Percentiles rank a stretch among this genome's conserved stretches.
phyloP scores from a whole-genome alignment of 1,140 invertebrate species.

The Pogonomyrmex californicus region DNA sequence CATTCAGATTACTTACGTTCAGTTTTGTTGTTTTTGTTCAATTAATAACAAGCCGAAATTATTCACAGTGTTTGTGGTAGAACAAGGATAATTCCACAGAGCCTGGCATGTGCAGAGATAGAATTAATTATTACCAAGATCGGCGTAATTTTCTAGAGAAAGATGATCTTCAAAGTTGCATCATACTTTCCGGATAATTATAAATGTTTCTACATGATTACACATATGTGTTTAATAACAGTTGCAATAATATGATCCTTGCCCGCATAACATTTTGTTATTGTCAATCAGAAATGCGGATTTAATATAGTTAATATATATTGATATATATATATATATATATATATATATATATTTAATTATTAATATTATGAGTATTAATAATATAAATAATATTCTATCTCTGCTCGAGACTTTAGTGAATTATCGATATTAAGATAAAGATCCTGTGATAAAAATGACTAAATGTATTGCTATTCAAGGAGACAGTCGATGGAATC shows the following conservation, averaged over 20 bases:
- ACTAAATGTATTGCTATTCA: slow-evolving; percentile 45
- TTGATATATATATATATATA: not conserved
- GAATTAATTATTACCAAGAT: not conserved
- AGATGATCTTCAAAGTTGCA: not conserved
- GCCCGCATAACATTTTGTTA: not conserved
- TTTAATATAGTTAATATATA: not conserved
- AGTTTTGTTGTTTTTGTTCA: slow-evolving; percentile 23
- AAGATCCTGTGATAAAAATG: slow-evolving; percentile 70
- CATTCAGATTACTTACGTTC: slow-evolving; percentile 30
- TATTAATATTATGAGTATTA: too few relatives aligned
- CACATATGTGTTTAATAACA: slow-evolving; percentile 43
- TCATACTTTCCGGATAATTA: not conserved
- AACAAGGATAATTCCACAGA: not conserved
- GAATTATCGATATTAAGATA: slow-evolving; percentile 42
- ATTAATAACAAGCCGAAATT: slow-evolving; percentile 30
- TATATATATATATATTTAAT: not conserved
- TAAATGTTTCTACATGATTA: slow-evolving; percentile 55
- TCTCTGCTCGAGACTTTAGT: slow-evolving; percentile 11
- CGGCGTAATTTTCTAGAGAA: not conserved
- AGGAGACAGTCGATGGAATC: slow-evolving; percentile 52
- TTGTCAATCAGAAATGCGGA: not conserved
- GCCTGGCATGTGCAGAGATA: not conserved
- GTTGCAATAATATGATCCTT: slow-evolving; percentile 48
- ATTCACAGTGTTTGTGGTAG: slow-evolving; percentile 46
- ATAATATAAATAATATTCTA: not conserved